Evolutionary conservation across 2,797 vertebrate species (phyloP), one percentile per base, ranked within the genome.

Genomic region (Artibeus jamaicensis): DNA sequence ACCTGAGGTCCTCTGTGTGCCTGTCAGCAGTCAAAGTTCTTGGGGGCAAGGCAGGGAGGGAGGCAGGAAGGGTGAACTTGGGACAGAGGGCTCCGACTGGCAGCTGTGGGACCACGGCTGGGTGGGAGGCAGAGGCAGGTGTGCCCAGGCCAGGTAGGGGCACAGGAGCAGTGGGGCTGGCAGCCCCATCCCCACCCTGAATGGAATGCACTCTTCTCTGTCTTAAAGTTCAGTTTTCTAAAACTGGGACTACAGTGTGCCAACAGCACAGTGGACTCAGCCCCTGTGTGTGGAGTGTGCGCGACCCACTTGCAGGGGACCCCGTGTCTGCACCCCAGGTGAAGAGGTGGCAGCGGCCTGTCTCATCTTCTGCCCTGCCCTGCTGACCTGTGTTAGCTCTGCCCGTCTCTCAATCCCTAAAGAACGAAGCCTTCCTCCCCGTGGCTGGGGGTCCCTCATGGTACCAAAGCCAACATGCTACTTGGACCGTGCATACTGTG

Each of bases 401-500:
- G 62, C 29, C 62, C 6, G 6, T 3, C 14, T 18, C 32, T 16
- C 32, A n/a, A 7, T 32, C 6, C 32, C 62, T n/a, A 18, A 5
- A 15, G 62, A 8, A 65, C 6, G 1, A 65, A 32, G 62, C 2
- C 62, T 16, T 8, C 62, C 62, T 29, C 32, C 29, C 59, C 1
- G 10, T 16, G 62, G 62, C 32, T 16, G 62, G 29, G 29, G 1
- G 32, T 3, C 29, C 62, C 32, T 18, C 14, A 29, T 2, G 14
- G 12, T 8, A 6, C 62, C 6, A 2, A 65, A n/a, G 32, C 32
- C 62, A n/a, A 14, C 62, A 65, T 6, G 14, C 62, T 16, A 6
- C 62, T 29, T 26, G 1, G 12, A 6, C 57, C 57, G 0, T 3
- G 9, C 10, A 1, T 3, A 24, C 7, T 1, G 53, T 7, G 7